phyloP scores from a whole-genome alignment of 2,113 vertebrate species.

The Dromaius novaehollandiae region DNA sequence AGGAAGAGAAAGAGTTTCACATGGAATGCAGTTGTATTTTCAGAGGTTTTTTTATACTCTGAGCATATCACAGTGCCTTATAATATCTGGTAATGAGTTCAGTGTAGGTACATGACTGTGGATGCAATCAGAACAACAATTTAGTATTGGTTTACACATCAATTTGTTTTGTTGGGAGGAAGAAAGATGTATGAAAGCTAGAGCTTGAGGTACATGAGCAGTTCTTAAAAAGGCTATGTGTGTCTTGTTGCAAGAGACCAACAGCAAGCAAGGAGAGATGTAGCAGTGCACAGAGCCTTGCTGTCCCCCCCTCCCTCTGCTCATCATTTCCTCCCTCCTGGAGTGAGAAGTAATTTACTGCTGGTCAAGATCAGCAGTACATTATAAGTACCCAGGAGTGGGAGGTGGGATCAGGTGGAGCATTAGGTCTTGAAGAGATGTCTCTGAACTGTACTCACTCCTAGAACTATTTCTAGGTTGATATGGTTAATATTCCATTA shows the following conservation, averaged over 20 bases:
- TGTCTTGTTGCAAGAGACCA: neutral
- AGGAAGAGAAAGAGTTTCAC: neutral
- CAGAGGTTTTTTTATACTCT: neutral
- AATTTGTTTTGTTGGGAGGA: neutral
- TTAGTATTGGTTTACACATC: neutral
- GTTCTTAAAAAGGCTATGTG: neutral
- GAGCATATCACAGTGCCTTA: neutral
- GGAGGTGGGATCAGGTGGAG: neutral
- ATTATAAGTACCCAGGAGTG: rapidly evolving
- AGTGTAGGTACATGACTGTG: neutral
- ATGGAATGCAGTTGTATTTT: neutral
- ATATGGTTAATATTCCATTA: neutral
- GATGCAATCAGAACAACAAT: neutral
- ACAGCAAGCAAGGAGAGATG: neutral
- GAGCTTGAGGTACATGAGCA: neutral
- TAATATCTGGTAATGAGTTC: neutral
- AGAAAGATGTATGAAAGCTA: neutral
- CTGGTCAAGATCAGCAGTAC: neutral
- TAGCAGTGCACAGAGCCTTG: neutral
- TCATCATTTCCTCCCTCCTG: neutral
- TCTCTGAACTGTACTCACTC: neutral
- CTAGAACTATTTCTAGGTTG: neutral
- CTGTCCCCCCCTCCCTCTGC: neutral
- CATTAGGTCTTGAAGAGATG: neutral
- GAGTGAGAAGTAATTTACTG: neutral